Evolutionary conservation across 2,113 vertebrate species (phyloP).

Genomic region (Prochilodus magdalenae): DNA sequence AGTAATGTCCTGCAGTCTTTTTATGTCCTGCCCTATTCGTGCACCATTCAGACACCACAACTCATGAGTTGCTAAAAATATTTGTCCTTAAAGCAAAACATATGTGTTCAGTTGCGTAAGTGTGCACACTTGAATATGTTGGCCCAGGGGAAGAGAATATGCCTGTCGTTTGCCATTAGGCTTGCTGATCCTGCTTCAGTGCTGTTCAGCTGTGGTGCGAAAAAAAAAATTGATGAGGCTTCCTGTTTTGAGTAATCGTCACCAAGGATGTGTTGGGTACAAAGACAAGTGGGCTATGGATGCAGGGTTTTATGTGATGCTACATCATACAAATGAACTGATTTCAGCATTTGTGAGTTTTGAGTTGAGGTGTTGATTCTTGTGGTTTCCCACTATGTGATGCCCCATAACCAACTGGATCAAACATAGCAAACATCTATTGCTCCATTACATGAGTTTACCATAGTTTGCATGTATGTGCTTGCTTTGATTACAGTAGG

Average conservation of each 20-base stretch:
- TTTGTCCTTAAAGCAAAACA: slow-evolving; percentile 49
- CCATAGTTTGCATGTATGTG: not conserved
- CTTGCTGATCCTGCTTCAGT: not conserved
- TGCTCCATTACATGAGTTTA: not conserved
- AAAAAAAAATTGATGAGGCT: slow-evolving; percentile 7
- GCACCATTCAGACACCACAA: slow-evolving; percentile 45
- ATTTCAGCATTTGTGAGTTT: not conserved
- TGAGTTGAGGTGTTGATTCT: not conserved
- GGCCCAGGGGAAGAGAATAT: slow-evolving; percentile 20
- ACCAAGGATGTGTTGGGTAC: not conserved
- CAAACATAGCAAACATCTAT: not conserved
- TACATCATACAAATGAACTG: not conserved
- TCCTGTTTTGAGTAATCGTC: not conserved
- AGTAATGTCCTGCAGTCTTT: slow-evolving; percentile 36
- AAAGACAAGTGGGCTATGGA: not conserved
- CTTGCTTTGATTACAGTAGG: not conserved
- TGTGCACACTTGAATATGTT: slow-evolving; percentile 37
- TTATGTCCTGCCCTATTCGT: slow-evolving; percentile 32
- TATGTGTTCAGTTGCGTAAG: slow-evolving; percentile 52
- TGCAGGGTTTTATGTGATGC: not conserved
- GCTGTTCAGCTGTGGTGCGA: not conserved
- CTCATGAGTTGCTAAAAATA: slow-evolving; percentile 57
- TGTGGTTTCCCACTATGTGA: not conserved
- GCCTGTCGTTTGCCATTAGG: slow-evolving; percentile 27
- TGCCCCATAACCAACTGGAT: not conserved